Percentiles rank a stretch among this genome's conserved stretches.
Evolutionary conservation across 1,140 invertebrate species (phyloP).

Genomic region (Sycophaga agraensis): DNA sequence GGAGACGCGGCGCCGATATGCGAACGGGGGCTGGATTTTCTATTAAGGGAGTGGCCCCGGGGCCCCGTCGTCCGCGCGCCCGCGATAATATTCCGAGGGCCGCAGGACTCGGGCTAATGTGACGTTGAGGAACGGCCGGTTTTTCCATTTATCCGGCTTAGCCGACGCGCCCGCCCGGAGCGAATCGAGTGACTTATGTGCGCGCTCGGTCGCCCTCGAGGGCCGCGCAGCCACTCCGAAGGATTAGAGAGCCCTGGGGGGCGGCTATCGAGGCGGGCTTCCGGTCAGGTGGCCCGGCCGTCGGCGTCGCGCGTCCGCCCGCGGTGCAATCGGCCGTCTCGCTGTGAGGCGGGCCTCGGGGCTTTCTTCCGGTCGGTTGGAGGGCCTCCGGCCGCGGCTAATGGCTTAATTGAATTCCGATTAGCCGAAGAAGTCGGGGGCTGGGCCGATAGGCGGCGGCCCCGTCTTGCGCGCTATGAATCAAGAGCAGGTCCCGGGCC

Average conservation of each 20-base stretch:
- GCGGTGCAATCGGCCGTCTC: conserved; percentile 7
- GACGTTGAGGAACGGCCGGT: conserved; percentile 39
- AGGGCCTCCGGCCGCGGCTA: conserved; percentile 29
- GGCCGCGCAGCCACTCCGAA: conserved; percentile 33
- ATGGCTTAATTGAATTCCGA: conserved; percentile 58
- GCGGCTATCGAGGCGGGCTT: conserved; percentile 36
- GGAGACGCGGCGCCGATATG: background rate
- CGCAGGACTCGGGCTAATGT: conserved; percentile 25
- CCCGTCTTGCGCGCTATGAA: conserved; percentile 43
- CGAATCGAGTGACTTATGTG: conserved; percentile 42
- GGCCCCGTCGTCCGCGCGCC: too few relatives aligned
- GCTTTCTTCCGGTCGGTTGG: background rate
- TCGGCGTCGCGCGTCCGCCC: background rate
- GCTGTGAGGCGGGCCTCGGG: conserved; percentile 28
- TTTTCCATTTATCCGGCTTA: conserved; percentile 45
- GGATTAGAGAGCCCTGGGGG: conserved; percentile 9
- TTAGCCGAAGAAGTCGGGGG: conserved; percentile 48
- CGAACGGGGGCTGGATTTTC: background rate
- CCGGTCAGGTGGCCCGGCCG: background rate
- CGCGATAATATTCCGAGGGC: background rate
- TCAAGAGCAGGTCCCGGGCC: conserved; percentile 48
- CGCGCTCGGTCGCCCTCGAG: conserved; percentile 18
- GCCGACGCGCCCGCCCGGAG: conserved; percentile 32
- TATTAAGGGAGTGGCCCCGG: too few relatives aligned
- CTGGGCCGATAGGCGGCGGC: background rate